A percentile compares a stretch with the other conserved stretches of the same genome.
These are phyloP conservation scores for Rhaphigaster nebulosa DNA, from an alignment of 2,888 invertebrate species.

Conservation along the genomic window DNA sequence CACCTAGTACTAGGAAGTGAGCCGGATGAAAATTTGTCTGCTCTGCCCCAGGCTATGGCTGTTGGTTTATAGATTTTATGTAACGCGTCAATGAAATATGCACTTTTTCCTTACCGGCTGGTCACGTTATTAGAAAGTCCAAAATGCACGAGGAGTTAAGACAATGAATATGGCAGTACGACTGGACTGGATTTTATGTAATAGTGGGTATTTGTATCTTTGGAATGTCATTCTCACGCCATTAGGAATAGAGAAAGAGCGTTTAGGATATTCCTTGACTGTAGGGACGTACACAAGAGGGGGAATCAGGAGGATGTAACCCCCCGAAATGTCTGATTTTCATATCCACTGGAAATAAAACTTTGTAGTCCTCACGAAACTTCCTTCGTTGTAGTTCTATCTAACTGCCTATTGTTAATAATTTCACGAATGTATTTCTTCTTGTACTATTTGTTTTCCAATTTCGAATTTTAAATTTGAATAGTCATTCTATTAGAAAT, in stretches of 20 bases:
- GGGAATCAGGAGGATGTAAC: no score
- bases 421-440: no score
- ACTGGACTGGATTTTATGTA: background rate
- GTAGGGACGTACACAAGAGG: no score
- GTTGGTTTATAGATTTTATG: constrained; percentile 6
- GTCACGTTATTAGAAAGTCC: constrained; percentile 40
- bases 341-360: no score
- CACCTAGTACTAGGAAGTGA: background rate
- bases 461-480: no score
- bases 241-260: background rate
- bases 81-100: constrained; percentile 39
- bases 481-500: no score
- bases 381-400: no score
- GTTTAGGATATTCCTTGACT: background rate
- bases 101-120: background rate
- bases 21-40: background rate
- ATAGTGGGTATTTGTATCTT: background rate
- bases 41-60: background rate
- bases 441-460: no score
- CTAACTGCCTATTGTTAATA: no score
- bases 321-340: no score
- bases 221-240: background rate
- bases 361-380: no score
- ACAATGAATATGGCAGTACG: constrained; percentile 15
- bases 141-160: constrained; percentile 1